A percentile compares a stretch with the other conserved stretches of the same genome.
Evolutionary conservation across 1,140 invertebrate genomes (phyloP).

Genomic region (Ips nitidus): DNA sequence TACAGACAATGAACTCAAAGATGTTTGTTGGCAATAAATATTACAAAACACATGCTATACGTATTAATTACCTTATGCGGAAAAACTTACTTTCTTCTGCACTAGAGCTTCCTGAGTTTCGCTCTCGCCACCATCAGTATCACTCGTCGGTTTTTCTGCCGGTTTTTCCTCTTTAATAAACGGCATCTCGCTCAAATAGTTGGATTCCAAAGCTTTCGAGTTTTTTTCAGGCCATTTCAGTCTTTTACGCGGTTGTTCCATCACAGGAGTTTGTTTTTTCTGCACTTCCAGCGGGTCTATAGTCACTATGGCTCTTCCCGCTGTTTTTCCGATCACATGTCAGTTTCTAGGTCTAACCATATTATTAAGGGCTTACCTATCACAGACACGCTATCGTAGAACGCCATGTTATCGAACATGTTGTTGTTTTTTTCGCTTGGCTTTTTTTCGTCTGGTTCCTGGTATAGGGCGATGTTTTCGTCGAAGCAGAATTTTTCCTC

Average conservation of each 20-base stretch:
- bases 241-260: slow-evolving; percentile 41
- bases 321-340: slow-evolving; percentile 3
- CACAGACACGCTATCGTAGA: slow-evolving; percentile 50
- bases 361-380: slow-evolving; percentile 34
- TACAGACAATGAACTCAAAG: too few species aligned
- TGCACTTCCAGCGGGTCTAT: slow-evolving; percentile 44
- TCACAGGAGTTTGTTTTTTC: slow-evolving; percentile 29
- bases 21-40: too few species aligned
- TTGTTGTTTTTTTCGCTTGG: slow-evolving; percentile 47
- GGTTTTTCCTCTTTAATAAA: slow-evolving; percentile 20
- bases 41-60: too few species aligned
- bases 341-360: background rate
- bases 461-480: slow-evolving; percentile 48
- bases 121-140: slow-evolving; percentile 28
- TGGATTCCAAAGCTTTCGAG: slow-evolving; percentile 26
- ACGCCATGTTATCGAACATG: slow-evolving; percentile 48
- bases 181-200: slow-evolving; percentile 17
- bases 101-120: slow-evolving; percentile 31
- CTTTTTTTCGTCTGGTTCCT: slow-evolving; percentile 40
- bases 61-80: background rate
- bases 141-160: slow-evolving; percentile 12
- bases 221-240: slow-evolving; percentile 35
- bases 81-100: slow-evolving; percentile 36
- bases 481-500: slow-evolving; percentile 51
- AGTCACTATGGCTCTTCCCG: slow-evolving; percentile 46